phyloP scores from a whole-genome alignment of 1,140 invertebrate species.

The Pristionchus pacificus region DNA sequence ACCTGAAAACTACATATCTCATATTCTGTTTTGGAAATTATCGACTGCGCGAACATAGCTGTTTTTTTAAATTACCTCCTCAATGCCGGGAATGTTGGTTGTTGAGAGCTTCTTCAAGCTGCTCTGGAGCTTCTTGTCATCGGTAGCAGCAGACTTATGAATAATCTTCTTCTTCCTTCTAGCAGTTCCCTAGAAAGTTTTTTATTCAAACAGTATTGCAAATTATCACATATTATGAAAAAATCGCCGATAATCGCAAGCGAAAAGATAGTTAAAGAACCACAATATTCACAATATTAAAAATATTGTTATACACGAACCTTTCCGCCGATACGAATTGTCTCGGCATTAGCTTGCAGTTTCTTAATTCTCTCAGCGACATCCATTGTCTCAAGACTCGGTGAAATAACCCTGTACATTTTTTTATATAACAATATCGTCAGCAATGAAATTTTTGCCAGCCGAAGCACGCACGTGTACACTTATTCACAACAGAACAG shows the following conservation, averaged over 20 bases:
- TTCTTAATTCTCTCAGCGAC: conserved; percentile 54
- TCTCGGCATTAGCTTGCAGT: conserved; percentile 53
- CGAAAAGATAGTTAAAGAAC: too few species aligned
- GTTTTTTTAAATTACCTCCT: conserved; percentile 90
- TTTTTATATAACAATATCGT: too few species aligned
- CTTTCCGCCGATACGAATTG: conserved; percentile 56
- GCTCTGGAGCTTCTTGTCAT: conserved; percentile 98
- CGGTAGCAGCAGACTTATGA: conserved; percentile 92
- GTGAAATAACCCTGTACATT: too few species aligned
- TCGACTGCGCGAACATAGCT: too few species aligned
- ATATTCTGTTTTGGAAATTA: too few species aligned
- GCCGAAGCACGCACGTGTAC: too few species aligned
- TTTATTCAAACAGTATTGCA: background rate
- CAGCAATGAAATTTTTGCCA: too few species aligned
- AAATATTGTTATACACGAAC: conserved; percentile 17
- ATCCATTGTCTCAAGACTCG: too few species aligned
- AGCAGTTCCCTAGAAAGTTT: conserved; percentile 1
- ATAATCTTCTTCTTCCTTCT: conserved; percentile 98
- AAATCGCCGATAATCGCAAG: background rate
- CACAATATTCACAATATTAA: too few species aligned
- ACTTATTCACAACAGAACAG: too few species aligned
- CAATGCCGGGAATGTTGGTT: conserved; percentile 94
- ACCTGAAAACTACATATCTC: too few species aligned
- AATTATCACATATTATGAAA: background rate
- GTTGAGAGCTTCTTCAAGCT: conserved; percentile 95